Conservation (phyloP, 1,140 invertebrate genomes). For the Bemisia tabaci region DNA sequence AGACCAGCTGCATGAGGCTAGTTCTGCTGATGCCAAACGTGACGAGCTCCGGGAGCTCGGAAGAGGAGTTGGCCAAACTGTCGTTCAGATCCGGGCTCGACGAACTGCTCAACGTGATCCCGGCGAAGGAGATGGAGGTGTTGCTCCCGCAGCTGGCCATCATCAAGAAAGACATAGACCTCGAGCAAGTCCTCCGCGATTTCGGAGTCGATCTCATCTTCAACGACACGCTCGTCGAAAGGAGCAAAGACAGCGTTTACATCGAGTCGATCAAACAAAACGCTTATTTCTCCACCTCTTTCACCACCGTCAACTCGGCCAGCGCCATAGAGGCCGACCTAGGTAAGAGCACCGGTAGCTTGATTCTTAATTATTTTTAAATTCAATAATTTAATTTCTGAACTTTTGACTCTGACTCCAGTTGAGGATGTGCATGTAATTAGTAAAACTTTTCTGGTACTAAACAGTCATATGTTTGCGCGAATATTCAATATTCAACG, state of each 20-base stretch:
- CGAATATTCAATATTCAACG: too few species aligned
- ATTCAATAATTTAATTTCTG: not conserved
- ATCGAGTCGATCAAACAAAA: constrained; percentile 23
- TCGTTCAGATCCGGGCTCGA: constrained; percentile 21
- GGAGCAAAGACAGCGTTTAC: not conserved
- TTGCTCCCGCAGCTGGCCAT: constrained; percentile 26
- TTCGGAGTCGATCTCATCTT: constrained; percentile 21
- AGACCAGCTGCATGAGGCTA: constrained; percentile 22
- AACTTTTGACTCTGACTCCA: not conserved
- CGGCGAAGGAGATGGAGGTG: constrained; percentile 21
- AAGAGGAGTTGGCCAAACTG: constrained; percentile 18
- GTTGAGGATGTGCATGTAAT: too few species aligned
- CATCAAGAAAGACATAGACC: constrained; percentile 21
- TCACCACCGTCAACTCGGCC: constrained; percentile 27
- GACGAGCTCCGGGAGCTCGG: constrained; percentile 18
- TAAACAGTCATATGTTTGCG: too few species aligned
- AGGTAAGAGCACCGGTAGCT: too few species aligned
- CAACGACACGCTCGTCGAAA: not conserved
- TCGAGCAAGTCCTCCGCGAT: too few species aligned
- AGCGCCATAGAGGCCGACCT: constrained; percentile 19
- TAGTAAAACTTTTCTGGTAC: too few species aligned
- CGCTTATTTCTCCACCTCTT: constrained; percentile 27
- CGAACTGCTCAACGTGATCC: constrained; percentile 18
- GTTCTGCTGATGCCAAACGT: constrained; percentile 25
- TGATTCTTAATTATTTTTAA: not conserved